Evolutionary conservation across 2,797 vertebrate genomes (phyloP).

Genomic region (Poeciliopsis gracilis): DNA sequence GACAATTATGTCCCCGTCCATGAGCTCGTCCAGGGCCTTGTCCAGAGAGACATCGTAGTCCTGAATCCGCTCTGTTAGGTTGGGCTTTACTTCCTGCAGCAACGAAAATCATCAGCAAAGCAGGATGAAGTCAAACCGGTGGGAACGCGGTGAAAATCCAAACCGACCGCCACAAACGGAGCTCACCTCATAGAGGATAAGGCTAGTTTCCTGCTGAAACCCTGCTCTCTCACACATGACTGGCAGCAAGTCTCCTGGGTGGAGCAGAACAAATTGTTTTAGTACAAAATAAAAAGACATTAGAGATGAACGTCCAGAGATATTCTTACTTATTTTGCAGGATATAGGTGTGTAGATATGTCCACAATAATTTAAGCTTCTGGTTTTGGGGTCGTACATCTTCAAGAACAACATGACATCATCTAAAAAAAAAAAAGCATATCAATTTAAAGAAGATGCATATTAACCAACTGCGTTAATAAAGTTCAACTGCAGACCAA

Average conservation of each 20-base stretch:
- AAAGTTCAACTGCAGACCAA: too few species aligned
- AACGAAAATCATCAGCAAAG: slow-evolving; percentile 20
- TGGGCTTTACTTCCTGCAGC: slow-evolving; percentile 99
- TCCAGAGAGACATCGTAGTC: slow-evolving; percentile 99
- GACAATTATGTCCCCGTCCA: slow-evolving; percentile 99
- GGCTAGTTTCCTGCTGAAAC: slow-evolving; percentile 99
- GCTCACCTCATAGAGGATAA: slow-evolving; percentile 99
- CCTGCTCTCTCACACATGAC: slow-evolving; percentile 99
- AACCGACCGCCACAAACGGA: slow-evolving; percentile 35
- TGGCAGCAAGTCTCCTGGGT: slow-evolving; percentile 94
- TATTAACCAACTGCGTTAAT: not conserved
- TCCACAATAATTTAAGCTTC: slow-evolving; percentile 99
- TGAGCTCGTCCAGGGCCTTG: slow-evolving; percentile 99
- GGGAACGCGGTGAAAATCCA: not conserved
- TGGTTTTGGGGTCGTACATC: slow-evolving; percentile 99
- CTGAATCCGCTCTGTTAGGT: slow-evolving; percentile 99
- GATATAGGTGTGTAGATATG: slow-evolving; percentile 99
- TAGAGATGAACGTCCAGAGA: not conserved
- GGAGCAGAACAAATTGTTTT: slow-evolving; percentile 9
- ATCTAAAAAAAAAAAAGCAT: slow-evolving; percentile 75
- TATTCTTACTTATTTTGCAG: slow-evolving; percentile 96
- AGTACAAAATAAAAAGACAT: not conserved
- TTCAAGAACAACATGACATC: slow-evolving; percentile 99
- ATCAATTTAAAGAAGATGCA: not conserved
- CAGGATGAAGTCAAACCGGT: slow-evolving; percentile 9